Evolutionary conservation across 2,888 invertebrate genomes (phyloP).

Genomic region (Strigamia transsilvanica): DNA sequence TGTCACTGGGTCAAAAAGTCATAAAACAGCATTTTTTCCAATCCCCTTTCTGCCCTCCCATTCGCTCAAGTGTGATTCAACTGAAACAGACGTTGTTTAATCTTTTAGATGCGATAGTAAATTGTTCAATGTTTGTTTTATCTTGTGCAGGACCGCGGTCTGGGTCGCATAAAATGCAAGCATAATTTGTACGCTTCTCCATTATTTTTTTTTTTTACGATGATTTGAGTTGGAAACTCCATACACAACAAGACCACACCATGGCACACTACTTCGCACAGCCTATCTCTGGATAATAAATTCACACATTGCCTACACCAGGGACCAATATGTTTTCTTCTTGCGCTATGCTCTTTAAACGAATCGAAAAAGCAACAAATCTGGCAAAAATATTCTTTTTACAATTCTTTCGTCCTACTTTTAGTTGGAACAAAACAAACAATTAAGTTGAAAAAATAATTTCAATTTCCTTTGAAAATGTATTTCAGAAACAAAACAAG

Average conservation of each 20-base stretch:
- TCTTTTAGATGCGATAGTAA: constrained; percentile 24
- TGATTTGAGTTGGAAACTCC: constrained; percentile 34
- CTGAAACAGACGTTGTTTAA: constrained; percentile 23
- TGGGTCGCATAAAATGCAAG: constrained; percentile 33
- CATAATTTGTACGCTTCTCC: constrained; percentile 22
- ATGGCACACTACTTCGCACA: constrained; percentile 12
- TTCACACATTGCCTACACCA: constrained; percentile 36
- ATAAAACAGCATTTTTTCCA: neutral
- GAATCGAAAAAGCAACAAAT: constrained; percentile 22
- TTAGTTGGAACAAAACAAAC: neutral
- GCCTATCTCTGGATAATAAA: constrained; percentile 40
- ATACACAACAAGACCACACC: constrained; percentile 7
- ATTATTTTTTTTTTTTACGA: constrained; percentile 17
- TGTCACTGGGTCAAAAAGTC: constrained; percentile 27
- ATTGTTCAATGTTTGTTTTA: constrained; percentile 41
- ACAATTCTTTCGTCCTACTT: neutral
- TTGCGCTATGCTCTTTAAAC: constrained; percentile 23
- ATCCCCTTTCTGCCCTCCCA: neutral
- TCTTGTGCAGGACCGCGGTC: constrained; percentile 27
- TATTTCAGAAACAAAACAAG: neutral
- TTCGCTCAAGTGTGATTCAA: constrained; percentile 27
- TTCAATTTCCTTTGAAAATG: neutral
- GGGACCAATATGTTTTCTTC: constrained; percentile 34
- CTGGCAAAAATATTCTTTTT: neutral
- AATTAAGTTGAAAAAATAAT: neutral